Conservation (phyloP, 1,140 invertebrate genomes). For the Leptopilina clavipes region DNA sequence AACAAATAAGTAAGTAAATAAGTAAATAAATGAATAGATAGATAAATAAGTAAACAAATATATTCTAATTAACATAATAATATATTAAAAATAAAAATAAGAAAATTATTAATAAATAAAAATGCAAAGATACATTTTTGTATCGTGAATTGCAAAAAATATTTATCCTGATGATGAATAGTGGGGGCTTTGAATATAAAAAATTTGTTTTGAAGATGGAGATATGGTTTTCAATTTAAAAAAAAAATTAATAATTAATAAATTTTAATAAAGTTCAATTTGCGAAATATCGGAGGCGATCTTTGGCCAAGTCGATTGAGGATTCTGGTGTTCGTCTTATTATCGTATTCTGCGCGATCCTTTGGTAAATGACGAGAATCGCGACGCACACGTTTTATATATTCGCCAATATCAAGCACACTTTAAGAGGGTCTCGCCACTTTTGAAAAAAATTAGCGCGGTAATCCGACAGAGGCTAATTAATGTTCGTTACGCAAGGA, state of each 20-base stretch:
- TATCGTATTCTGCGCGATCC: background rate
- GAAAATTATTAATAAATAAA: no score
- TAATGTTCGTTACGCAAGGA: conserved; percentile 58
- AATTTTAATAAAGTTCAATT: conserved; percentile 24
- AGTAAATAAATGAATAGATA: no score
- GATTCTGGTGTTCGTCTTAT: background rate
- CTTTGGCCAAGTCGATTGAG: background rate
- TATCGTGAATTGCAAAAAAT: no score
- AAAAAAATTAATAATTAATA: background rate
- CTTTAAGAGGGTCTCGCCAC: conserved; percentile 19
- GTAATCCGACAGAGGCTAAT: conserved; percentile 54
- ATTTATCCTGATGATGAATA: background rate
- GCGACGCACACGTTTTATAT: conserved; percentile 14
- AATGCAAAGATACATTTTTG: no score
- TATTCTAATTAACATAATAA: no score
- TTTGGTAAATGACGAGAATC: conserved; percentile 16
- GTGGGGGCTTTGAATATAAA: background rate
- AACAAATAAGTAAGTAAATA: no score
- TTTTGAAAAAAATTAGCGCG: conserved; percentile 35
- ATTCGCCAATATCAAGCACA: conserved; percentile 22
- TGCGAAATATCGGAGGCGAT: conserved; percentile 25
- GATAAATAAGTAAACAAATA: no score
- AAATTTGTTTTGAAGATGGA: background rate
- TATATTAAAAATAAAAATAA: no score
- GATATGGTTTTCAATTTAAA: conserved; percentile 40